A percentile compares a stretch with the other conserved stretches of the same genome.
Evolutionary conservation across 2,113 vertebrate species (phyloP).

Genomic region (Cricetomys ansorgei): DNA sequence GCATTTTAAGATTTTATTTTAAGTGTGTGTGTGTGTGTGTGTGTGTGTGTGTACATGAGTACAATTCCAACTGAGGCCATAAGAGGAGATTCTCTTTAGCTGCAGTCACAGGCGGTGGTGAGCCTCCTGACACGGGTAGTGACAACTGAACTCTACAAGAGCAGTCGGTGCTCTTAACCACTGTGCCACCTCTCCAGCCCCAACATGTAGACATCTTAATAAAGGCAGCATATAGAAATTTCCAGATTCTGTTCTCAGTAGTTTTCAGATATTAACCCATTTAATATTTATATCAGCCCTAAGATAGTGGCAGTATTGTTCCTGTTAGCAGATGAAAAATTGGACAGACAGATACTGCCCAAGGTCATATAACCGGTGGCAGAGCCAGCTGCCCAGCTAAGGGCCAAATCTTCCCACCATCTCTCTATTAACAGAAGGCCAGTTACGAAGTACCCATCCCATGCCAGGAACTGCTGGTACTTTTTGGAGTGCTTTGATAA

Average conservation of each 20-base stretch:
- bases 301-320: not conserved
- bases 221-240: not conserved
- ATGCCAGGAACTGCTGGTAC: not conserved
- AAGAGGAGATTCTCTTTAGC: not conserved
- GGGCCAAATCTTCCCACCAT: not conserved
- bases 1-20: not conserved
- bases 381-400: not conserved
- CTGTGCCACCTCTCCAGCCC: not conserved
- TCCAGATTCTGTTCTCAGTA: slow-evolving; percentile 18
- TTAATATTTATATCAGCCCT: not conserved
- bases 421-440: not conserved
- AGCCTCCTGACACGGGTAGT: not conserved
- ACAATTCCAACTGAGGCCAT: no score
- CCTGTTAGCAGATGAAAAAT: not conserved
- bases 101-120: not conserved
- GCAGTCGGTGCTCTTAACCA: not conserved
- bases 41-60: not conserved
- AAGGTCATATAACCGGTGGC: not conserved
- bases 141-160: not conserved
- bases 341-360: not conserved
- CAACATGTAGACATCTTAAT: not conserved
- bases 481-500: not conserved
- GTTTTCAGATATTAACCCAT: not conserved
- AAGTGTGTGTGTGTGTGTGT: not conserved
- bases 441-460: not conserved